Evolutionary conservation across 2,797 vertebrate species (phyloP).

Genomic region (Aldrovandia affinis): DNA sequence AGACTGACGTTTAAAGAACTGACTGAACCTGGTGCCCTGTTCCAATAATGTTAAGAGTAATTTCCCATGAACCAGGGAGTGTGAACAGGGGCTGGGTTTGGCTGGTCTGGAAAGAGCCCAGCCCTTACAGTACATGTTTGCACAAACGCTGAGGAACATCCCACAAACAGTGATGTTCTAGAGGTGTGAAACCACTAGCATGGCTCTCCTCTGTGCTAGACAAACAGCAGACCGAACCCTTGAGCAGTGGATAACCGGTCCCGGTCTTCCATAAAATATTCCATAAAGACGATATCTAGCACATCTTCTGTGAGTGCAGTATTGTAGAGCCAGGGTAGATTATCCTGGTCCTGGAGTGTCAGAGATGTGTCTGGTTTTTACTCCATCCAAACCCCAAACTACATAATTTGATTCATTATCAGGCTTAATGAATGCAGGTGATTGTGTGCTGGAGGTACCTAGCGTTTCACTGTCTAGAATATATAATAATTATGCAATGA

Average conservation of each 20-base stretch:
- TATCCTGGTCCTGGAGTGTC: too few species aligned
- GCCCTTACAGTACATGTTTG: neutral
- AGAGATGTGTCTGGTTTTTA: too few species aligned
- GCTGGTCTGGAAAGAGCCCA: neutral
- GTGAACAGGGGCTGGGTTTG: neutral
- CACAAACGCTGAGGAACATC: neutral
- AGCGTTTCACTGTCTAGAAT: too few species aligned
- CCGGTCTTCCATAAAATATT: too few species aligned
- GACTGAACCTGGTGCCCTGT: slow-evolving; percentile 14
- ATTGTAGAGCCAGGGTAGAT: too few species aligned
- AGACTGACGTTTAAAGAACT: slow-evolving; percentile 13
- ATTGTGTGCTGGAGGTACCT: too few species aligned
- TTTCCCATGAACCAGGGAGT: slow-evolving; percentile 32
- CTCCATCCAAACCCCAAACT: too few species aligned
- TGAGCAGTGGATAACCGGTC: neutral
- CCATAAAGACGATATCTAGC: too few species aligned
- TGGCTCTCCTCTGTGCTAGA: too few species aligned
- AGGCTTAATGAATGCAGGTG: too few species aligned
- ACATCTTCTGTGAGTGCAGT: neutral
- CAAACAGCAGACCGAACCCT: neutral
- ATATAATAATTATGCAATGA: too few species aligned
- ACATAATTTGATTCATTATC: too few species aligned
- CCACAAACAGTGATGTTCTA: neutral
- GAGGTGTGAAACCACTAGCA: neutral
- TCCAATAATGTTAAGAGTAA: neutral